phyloP scores from a whole-genome alignment of 2,888 invertebrate species.

The Charanyca ferruginea region DNA sequence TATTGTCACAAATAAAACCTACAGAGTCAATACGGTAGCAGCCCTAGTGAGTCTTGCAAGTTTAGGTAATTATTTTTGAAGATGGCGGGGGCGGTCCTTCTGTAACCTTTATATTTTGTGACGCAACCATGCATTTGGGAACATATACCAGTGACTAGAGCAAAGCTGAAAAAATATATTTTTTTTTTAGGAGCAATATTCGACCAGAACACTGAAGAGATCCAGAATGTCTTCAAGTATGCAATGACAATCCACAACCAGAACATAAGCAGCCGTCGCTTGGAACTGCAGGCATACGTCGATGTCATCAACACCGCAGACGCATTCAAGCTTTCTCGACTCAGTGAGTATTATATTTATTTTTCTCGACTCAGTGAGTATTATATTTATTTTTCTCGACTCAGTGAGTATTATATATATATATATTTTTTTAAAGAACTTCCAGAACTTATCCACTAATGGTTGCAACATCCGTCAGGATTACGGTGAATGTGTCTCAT shows the following conservation, averaged over 20 bases:
- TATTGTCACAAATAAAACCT: too few relatives aligned
- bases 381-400: too few relatives aligned
- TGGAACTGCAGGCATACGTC: constrained; percentile 97
- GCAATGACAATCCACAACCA: constrained; percentile 97
- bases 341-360: constrained; percentile 93
- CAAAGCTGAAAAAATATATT: neutral
- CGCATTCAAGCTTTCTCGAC: constrained; percentile 97
- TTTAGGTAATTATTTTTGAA: too few relatives aligned
- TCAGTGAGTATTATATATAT: too few relatives aligned
- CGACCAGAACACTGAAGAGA: constrained; percentile 97
- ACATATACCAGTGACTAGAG: neutral
- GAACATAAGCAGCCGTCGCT: constrained; percentile 94
- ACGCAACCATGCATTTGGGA: neutral
- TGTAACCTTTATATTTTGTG: too few relatives aligned
- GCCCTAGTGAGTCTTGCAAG: too few relatives aligned
- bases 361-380: neutral
- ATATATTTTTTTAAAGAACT: too few relatives aligned
- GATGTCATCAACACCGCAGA: constrained; percentile 98
- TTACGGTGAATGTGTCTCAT: too few relatives aligned
- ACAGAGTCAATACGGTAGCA: too few relatives aligned
- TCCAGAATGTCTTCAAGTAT: constrained; percentile 97
- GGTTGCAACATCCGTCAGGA: too few relatives aligned
- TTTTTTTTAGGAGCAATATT: constrained; percentile 95
- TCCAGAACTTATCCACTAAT: too few relatives aligned
- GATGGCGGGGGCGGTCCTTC: too few relatives aligned